phyloP scores from a whole-genome alignment of 2,113 vertebrate species.

The Dipodomys merriami region DNA sequence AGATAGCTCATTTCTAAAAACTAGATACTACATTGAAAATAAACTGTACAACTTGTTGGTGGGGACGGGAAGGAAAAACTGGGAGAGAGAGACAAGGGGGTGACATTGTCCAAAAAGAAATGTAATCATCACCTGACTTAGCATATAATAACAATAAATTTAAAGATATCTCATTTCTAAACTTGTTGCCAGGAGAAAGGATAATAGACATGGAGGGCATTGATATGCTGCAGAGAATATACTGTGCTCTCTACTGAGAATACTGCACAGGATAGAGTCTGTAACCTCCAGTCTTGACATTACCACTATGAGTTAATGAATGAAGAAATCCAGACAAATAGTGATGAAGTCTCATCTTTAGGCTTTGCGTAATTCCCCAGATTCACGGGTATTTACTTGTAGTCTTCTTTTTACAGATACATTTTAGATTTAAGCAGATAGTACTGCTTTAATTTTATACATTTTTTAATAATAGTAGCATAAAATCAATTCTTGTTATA shows the following conservation, averaged over 20 bases:
- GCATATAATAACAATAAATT: no score
- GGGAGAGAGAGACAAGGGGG: no score
- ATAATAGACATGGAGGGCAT: no score
- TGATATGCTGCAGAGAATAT: background rate
- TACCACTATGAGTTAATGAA: background rate
- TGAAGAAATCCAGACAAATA: background rate
- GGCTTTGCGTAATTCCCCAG: background rate
- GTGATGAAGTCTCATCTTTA: background rate
- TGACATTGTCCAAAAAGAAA: no score
- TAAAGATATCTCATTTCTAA: no score
- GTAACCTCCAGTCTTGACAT: background rate
- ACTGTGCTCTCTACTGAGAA: background rate
- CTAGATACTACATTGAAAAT: no score
- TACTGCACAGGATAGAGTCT: background rate
- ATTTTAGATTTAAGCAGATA: background rate
- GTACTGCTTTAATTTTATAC: background rate
- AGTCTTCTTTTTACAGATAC: no score
- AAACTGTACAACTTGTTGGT: no score
- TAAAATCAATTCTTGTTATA: background rate
- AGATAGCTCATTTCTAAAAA: no score
- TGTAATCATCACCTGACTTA: no score
- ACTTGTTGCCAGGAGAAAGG: background rate
- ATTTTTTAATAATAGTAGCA: slow-evolving; percentile 19
- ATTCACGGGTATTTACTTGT: background rate
- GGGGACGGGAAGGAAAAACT: no score